Base-by-base conservation (phyloP, 2,797 vertebrate genomes). In the Antrozous pallidus region DNA sequence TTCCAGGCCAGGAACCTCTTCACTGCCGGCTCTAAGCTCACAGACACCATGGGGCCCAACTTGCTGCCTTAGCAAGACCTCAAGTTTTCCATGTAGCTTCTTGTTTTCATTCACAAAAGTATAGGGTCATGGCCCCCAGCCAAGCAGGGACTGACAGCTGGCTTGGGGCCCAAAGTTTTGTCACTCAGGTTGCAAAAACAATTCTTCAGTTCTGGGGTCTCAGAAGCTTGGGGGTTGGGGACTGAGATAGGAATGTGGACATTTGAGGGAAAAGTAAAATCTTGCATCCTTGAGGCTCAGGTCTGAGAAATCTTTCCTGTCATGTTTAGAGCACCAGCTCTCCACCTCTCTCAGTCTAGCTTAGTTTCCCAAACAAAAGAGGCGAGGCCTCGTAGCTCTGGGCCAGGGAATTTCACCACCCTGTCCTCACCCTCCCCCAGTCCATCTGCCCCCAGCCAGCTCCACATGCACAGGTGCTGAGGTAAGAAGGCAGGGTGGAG, bases 51-150 rank as follows among this genome's bases (percentile, higher is more conserved):
- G 82, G 80, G 61, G 33, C 58, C 51, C 47, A 24, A 69, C 85
- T 78, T 3, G 17, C 28, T 86, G 79, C 94, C 95, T 92, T 88
- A 80, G 85, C 63, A 61, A 67, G 65, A 86, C 73, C 49, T 71
- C 24, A 18, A 42, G 47, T 63, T 90, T 73, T 87, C 65, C 20
- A 2, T 38, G 82, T 77, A 63, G 78, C 56, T 88, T 93, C 89
- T 93, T 71, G 26, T 90, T 96, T 80, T 81, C 75, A 42, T 73
- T 3, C 0, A 73, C 45, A 70, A 33, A 49, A 40, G 42, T 11
- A 6, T 63, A 80, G 82, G 45, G 69, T 69, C 49, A 33, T 4
- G 36, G 49, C 69, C 61, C 6, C 8, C 49, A 36, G 42, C 78
- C 84, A 47, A 67, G 38, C 40, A 12, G 70, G 47, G 20, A 71